Conservation (phyloP, 2,113 vertebrate genomes). For the Alexandromys fortis region DNA sequence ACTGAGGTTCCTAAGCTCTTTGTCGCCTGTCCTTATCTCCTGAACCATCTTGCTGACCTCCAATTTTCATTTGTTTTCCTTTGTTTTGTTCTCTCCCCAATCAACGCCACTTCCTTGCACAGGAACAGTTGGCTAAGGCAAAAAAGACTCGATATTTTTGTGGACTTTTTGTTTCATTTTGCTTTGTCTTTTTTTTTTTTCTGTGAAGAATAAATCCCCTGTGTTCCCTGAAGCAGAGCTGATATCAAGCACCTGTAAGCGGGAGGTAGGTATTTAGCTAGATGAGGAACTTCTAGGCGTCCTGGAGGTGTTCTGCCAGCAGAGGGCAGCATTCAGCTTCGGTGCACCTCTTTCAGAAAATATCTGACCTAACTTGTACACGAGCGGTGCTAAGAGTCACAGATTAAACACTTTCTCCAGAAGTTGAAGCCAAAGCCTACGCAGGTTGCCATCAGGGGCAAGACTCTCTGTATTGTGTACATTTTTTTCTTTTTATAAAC, state of each 20-base stretch:
- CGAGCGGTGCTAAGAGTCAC: not conserved
- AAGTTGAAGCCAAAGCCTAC: not conserved
- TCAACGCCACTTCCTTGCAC: not conserved
- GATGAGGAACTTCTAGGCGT: not conserved
- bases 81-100: not conserved
- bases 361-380: not conserved
- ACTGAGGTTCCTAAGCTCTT: not conserved
- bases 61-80: not conserved
- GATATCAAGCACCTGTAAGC: not conserved
- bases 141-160: not conserved
- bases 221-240: not conserved
- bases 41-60: not conserved
- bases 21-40: not conserved
- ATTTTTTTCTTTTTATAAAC: not conserved
- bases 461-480: not conserved
- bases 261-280: not conserved
- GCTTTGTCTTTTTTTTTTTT: not conserved
- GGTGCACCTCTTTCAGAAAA: not conserved
- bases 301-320: not conserved
- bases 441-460: not conserved
- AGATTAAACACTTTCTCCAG: not conserved
- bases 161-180: not conserved
- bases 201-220: not conserved
- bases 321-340: slow-evolving; percentile 9
- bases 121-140: not conserved